Conservation (phyloP, 2,888 invertebrate species). For the Sepiola atlantica region DNA sequence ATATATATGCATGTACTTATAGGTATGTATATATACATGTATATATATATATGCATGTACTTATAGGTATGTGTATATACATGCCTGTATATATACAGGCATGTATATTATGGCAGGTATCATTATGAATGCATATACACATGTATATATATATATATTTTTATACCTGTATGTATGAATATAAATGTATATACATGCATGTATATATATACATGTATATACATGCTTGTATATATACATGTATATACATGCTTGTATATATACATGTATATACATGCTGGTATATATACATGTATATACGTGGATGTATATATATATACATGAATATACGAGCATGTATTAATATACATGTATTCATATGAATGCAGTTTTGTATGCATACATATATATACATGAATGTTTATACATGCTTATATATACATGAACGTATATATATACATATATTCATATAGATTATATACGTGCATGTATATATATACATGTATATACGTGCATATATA, state of each 20-base stretch:
- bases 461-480: too few species aligned
- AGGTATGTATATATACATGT: neutral
- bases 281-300: too few species aligned
- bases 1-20: neutral
- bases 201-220: neutral
- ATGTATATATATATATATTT: conserved; percentile 8
- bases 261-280: too few species aligned
- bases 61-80: neutral
- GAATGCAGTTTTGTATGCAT: neutral
- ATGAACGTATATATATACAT: neutral
- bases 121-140: neutral
- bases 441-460: neutral
- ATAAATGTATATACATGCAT: neutral
- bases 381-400: neutral
- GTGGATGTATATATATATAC: too few species aligned
- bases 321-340: too few species aligned
- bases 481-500: neutral
- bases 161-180: too few species aligned
- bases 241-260: neutral
- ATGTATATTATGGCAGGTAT: neutral
- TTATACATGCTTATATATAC: neutral
- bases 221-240: neutral
- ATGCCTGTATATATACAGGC: neutral
- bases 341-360: neutral
- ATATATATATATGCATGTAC: neutral